phyloP scores from a whole-genome alignment of 2,888 invertebrate species.

The Taphrorychus bicolor region DNA sequence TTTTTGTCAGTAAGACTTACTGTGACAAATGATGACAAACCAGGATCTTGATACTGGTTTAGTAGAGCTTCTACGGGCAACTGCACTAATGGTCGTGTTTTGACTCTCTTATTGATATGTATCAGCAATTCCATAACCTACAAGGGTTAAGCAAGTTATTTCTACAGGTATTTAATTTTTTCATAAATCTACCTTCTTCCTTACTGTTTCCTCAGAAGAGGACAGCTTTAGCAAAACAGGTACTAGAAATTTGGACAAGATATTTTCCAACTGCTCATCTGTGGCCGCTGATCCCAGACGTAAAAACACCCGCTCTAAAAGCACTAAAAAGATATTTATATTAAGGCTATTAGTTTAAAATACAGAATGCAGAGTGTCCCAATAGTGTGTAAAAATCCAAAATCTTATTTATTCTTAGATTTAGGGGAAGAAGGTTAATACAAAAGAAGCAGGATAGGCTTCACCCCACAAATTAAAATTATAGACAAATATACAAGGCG shows the following conservation, averaged over 20 bases:
- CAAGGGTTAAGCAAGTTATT: background rate
- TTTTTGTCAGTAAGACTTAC: slow-evolving; percentile 63
- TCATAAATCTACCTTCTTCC: slow-evolving; percentile 59
- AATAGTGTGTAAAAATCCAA: too few species aligned
- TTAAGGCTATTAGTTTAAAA: too few species aligned
- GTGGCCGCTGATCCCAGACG: slow-evolving; percentile 88
- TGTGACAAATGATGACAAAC: slow-evolving; percentile 78
- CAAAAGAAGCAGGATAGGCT: too few species aligned
- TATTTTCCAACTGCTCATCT: slow-evolving; percentile 86
- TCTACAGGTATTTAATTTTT: background rate
- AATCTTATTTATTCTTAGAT: too few species aligned
- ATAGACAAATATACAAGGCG: too few species aligned
- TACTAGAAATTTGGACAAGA: slow-evolving; percentile 81
- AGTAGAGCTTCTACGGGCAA: slow-evolving; percentile 86
- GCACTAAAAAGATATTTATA: slow-evolving; percentile 74
- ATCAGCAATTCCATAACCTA: slow-evolving; percentile 92
- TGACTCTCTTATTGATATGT: slow-evolving; percentile 89
- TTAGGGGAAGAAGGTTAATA: too few species aligned
- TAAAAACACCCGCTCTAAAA: slow-evolving; percentile 88
- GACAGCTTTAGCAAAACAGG: slow-evolving; percentile 91
- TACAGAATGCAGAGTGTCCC: too few species aligned
- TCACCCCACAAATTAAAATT: too few species aligned
- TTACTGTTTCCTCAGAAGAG: slow-evolving; percentile 84
- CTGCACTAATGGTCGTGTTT: slow-evolving; percentile 82
- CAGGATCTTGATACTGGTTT: slow-evolving; percentile 79